Base-by-base conservation (phyloP, 2,888 invertebrate genomes). In the Acronicta psi region DNA sequence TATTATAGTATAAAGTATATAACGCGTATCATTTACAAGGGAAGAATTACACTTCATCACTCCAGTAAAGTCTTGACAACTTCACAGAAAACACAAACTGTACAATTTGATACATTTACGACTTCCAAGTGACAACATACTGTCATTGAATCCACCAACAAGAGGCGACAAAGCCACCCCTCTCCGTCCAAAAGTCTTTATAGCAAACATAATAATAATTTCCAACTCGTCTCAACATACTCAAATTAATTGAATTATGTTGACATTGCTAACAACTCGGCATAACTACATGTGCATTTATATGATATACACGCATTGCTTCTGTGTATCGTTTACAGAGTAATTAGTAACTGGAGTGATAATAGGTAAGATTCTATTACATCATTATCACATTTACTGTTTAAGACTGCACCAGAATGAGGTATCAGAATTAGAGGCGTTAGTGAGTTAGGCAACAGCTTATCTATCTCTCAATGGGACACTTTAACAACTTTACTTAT, bases 211-310 rank as follows among this genome's bases (percentile, higher is more conserved):
- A 66, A 58, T 77, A 73, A 77, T 68, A 72, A 77, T 78, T 69
- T 70, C 55, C 57, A 65, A 66, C 63, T 71, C 67, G 73, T 72
- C 71, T 55, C 65, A 44, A 63, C 71, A 77, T 69, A 75, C 72
- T 77, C 73, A 73, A 83, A 84, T 85, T 89, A 89, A 85, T 88
- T 84, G 83, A 88, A 85, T 85, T 87, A 83, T 88, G 88, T 88
- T 88, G 84, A 84, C 85, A 79, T 67, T 80, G 80, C 78, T 71
- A 88, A 89, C 89, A 86, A 82, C 84, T 84, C 81, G 64, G 75
- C 69, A 78, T 85, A 87, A 88, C 89, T 86, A 88, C 84, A 82
- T 81, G 81, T 84, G 83, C 86, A 85, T 85, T 85, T 83, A 78
- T n/a, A n/a, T n/a, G n/a, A n/a, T n/a, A n/a, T 77, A 81, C 70